Evolutionary conservation across 2,888 invertebrate genomes (phyloP), one percentile per base, ranked within the genome.

Genomic region (Epinotia nisella): DNA sequence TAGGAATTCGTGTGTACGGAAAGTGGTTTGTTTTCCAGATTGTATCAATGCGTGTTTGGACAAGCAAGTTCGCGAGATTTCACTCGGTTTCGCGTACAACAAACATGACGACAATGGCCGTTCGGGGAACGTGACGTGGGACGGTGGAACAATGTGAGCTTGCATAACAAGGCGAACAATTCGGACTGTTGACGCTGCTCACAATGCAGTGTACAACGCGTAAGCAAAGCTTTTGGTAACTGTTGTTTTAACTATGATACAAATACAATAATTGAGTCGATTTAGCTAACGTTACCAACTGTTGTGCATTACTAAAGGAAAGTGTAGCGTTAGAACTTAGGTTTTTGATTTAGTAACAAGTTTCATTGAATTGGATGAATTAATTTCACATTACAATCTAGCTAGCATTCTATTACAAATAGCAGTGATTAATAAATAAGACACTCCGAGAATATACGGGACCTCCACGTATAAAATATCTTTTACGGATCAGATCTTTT

Each of bases 51-150:
- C 83, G 80, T 92, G 91, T 92, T 92, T 89, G 89, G 88, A 84
- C 84, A 86, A 81, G 80, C 85, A 82, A 82, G 80, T 91, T 90
- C 84, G 86, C 89, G 87, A 91, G 91, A 91, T 91, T 90, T 88
- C 81, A 85, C 85, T 81, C 84, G 87, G 85, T 87, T 89, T 86
- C 85, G 87, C 82, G 80, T 80, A 83, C 82, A 93, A 93, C 92
- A 93, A 93, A 91, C 90, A 90, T 73, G 75, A 84, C 88, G 86
- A 93, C 93, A 93, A 93, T 93, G 91, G 92, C 83, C 81, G 85
- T 92, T 91, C 91, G 85, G 76, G 84, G 93, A 92, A 92, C 79
- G 84, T 88, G 91, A 91, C 91, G 90, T 84, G 85, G 83, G 84
- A 82, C 81, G 80, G 89, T 89, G 86, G 89, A 92, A 93, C 93